Base-by-base conservation (phyloP, 2,888 invertebrate species). In the Drosophila meridionalis region DNA sequence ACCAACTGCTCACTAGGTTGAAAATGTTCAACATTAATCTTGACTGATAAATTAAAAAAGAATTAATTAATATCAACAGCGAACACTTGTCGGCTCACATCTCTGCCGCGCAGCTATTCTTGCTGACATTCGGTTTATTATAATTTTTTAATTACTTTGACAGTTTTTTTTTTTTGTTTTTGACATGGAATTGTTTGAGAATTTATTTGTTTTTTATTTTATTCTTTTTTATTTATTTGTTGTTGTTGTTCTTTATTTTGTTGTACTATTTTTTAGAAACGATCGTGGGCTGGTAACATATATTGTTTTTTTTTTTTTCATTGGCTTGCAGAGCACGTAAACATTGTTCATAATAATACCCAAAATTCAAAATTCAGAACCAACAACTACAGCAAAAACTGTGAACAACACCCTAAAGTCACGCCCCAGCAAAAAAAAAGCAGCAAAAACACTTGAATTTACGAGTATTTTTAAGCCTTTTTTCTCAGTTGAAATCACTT, bases 1-100 rank as follows among this genome's bases (percentile, higher is more conserved):
- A 48, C 64, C 77, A 83, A 77, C 73, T 69, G 62, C 62, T 78
- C 79, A 72, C 83, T 62, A 73, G 87, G 73, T 81, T 73, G 69
- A 72, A 88, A 72, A 86, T 88, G 90, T 85, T 86, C 64, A 76
- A 70, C 90, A 90, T 85, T 85, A 90, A 88, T 90, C 90, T 90
- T 90, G 74, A 65, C 80, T 79, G 83, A 86, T 88, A 82, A 78
- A 88, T 86, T 90, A 85, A 85, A 90, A 85, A 90, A 57, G 73
- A 82, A 88, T 89, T 89, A 87, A 90, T 90, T 88, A 90, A 88
- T 74, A 84, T 75, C 71, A 67, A 61, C 74, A 20, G 26, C 34
- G 74, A 89, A 85, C 86, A 85, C 90, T 79, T 84, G 82, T 70
- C 75, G 61, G 52, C 48, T 64, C 43, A 47, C 61, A 62, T 68